These are phyloP conservation scores for Drosophila ambigua DNA, from an alignment of 1,140 invertebrate species.

Conservation along the genomic window DNA sequence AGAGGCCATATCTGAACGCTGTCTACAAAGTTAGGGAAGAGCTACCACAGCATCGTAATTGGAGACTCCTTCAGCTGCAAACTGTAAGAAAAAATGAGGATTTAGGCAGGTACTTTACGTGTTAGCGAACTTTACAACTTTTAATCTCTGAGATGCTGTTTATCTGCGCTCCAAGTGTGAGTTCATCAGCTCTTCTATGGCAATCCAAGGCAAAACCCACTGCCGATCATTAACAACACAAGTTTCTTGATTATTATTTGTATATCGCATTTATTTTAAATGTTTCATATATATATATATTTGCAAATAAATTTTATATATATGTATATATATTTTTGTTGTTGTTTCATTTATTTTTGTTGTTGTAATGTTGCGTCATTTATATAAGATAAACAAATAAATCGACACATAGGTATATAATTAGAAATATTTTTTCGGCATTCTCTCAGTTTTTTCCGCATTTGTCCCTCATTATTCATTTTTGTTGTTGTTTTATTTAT, in stretches of 20 bases:
- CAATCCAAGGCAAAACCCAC: background rate
- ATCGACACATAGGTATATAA: constrained; percentile 54
- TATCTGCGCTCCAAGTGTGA: no score
- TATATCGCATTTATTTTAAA: constrained; percentile 79
- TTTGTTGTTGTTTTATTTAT: constrained; percentile 17
- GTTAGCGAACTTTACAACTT: no score
- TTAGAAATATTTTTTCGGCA: constrained; percentile 20
- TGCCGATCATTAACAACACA: constrained; percentile 6
- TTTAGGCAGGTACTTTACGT: no score
- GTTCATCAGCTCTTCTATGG: no score
- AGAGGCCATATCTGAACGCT: no score
- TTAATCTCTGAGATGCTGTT: no score
- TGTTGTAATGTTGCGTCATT: constrained; percentile 32
- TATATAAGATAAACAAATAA: constrained; percentile 48
- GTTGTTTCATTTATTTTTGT: constrained; percentile 27
- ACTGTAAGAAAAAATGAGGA: background rate
- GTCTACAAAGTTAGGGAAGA: no score
- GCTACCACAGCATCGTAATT: no score
- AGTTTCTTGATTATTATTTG: constrained; percentile 51
- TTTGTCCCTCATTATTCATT: background rate
- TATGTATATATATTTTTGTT: constrained; percentile 24
- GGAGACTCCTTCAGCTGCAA: no score
- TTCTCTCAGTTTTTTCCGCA: background rate
- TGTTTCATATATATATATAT: constrained; percentile 69
- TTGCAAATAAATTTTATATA: constrained; percentile 70